Evolutionary conservation across 2,113 vertebrate genomes (phyloP).

Genomic region (Seriola quinqueradiata): DNA sequence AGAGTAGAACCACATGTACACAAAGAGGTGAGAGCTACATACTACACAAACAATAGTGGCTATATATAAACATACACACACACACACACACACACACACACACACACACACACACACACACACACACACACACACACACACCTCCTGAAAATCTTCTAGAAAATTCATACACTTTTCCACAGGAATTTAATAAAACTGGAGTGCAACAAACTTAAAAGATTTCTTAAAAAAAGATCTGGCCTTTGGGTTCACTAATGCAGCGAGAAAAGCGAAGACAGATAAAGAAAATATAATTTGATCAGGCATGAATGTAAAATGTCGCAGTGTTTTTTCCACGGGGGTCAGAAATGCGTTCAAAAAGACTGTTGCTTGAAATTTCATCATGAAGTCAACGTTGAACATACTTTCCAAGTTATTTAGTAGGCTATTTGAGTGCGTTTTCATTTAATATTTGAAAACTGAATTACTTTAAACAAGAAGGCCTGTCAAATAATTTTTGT

Average conservation of each 20-base stretch:
- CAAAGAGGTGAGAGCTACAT: conserved; percentile 12
- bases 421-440: conserved; percentile 10
- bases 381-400: conserved; percentile 33
- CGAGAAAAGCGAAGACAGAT: conserved; percentile 8
- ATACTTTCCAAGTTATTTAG: conserved; percentile 16
- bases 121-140: too few relatives aligned
- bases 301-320: conserved; percentile 13
- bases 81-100: too few relatives aligned
- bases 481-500: neutral
- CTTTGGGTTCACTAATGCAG: conserved; percentile 20
- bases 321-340: neutral
- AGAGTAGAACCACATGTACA: neutral
- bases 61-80: neutral
- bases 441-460: conserved; percentile 12
- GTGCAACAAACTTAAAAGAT: conserved; percentile 7
- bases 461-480: neutral
- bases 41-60: neutral
- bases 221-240: neutral
- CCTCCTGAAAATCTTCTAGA: neutral
- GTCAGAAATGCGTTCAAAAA: conserved; percentile 20
- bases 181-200: conserved; percentile 28
- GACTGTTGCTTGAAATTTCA: conserved; percentile 47
- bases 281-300: neutral
- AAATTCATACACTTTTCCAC: neutral
- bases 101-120: too few relatives aligned